Evolutionary conservation across 2,888 invertebrate species (phyloP), one percentile per base, ranked within the genome.

Genomic region (Nemapogon koenigi): DNA sequence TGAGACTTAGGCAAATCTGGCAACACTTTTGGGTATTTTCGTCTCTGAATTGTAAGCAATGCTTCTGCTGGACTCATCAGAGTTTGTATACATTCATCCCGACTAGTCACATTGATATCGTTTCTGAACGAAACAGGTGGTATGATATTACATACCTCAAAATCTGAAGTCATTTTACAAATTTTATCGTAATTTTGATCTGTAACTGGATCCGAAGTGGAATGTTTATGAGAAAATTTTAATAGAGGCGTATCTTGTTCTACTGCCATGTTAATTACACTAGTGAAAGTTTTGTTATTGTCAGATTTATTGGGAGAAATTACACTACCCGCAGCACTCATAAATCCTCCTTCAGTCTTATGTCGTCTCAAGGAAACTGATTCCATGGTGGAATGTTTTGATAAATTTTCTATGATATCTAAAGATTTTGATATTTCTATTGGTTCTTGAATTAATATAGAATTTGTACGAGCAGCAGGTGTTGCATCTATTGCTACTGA

Each of bases 1-100:
- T 80, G 78, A 25, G 64, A 50, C 49, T 65, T 75, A 2, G 85
- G 84, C 49, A 88, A 83, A 61, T 91, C 91, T n/a, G 92, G 92
- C 19, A 92, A 59, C 1, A 92, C 92, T 79, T 92, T 92, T 0
- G 92, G 92, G 55, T 87, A 92, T 57, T 91, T 92, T 48, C 90
- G 76, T 41, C 88, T 81, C 59, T 89, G 87, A 29, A 92, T 88
- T 19, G 87, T 85, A 43, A 83, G 71, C 37, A 91, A 57, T 1
- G 90, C 86, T 57, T 91, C 89, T 51, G 87, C 88, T 1, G 87
- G 82, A 4, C 84, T 84, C 28, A 87, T 57, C 3, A 75, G 65
- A 26, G 58, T 50, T 39, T 59, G 45, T 11, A 60, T 52, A 13
- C 43, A 47, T 38, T 88, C 84, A 43, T 86, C 88, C 40, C 85